These are phyloP conservation scores for Agrotis puta DNA, from an alignment of 2,888 invertebrate genomes.

Conservation along the genomic window DNA sequence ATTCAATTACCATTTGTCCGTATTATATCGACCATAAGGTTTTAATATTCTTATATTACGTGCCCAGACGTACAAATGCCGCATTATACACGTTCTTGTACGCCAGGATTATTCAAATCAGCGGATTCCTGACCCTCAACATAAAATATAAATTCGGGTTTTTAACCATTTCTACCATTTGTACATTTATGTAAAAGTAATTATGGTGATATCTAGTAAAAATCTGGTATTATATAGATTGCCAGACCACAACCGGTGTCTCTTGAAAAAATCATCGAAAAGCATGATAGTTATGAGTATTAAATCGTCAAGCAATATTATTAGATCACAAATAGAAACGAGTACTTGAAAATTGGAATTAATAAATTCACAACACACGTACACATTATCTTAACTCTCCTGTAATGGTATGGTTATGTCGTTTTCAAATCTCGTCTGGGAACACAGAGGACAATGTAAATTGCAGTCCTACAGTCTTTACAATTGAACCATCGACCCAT, in stretches of 20 bases:
- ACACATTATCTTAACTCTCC: neutral
- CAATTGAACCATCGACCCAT: constrained; percentile 60
- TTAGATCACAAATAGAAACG: neutral
- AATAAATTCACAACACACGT: constrained; percentile 9
- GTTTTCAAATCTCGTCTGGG: constrained; percentile 40
- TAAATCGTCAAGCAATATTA: neutral
- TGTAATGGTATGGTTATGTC: constrained; percentile 27
- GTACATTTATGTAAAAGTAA: neutral
- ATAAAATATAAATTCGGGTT: constrained; percentile 24
- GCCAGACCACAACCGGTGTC: neutral
- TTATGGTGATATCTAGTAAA: neutral
- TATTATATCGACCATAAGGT: constrained; percentile 36
- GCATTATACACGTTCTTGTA: constrained; percentile 75
- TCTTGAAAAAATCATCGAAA: neutral
- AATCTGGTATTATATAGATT: neutral
- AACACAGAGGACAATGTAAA: constrained; percentile 52
- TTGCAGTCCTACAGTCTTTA: constrained; percentile 53
- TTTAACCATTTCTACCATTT: constrained; percentile 19
- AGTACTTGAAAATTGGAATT: neutral
- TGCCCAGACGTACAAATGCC: constrained; percentile 70
- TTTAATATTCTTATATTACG: constrained; percentile 71
- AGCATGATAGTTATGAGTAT: neutral
- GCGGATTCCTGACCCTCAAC: constrained; percentile 49
- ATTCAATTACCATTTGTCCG: constrained; percentile 37
- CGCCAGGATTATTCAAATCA: constrained; percentile 79